Evolutionary conservation across 2,797 vertebrate genomes (phyloP).

Genomic region (Adrianichthys oophorus): DNA sequence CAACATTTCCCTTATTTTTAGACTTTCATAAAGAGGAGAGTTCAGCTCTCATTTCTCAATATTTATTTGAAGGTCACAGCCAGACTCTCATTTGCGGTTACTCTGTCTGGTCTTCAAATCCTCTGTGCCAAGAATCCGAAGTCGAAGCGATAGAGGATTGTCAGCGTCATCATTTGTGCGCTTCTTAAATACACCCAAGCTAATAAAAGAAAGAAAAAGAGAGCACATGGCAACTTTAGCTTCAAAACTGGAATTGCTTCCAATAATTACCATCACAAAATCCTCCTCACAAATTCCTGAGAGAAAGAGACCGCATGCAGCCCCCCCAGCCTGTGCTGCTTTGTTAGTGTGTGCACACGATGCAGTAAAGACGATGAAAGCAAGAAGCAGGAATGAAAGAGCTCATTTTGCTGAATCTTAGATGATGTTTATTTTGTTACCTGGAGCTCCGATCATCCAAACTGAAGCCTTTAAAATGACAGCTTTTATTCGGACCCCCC

Average conservation of each 20-base stretch:
- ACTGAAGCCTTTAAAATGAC: slow-evolving; percentile 2
- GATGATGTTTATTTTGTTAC: slow-evolving; percentile 9
- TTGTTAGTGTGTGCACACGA: slow-evolving; percentile 48
- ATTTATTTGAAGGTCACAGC: slow-evolving; percentile 34
- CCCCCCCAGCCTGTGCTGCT: slow-evolving; percentile 41
- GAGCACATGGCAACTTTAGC: slow-evolving; percentile 36
- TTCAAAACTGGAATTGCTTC: slow-evolving; percentile 43
- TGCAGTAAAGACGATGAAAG: slow-evolving; percentile 49
- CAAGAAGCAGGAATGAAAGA: slow-evolving; percentile 26
- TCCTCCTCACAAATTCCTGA: slow-evolving; percentile 45
- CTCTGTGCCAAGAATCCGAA: slow-evolving; percentile 28
- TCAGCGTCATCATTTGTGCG: slow-evolving; percentile 36
- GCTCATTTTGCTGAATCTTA: slow-evolving; percentile 28
- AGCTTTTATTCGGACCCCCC: too few relatives aligned
- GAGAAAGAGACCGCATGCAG: slow-evolving; percentile 43
- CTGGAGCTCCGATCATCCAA: slow-evolving; percentile 29
- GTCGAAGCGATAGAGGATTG: slow-evolving; percentile 51
- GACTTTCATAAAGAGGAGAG: slow-evolving; percentile 15
- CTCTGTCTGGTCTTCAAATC: slow-evolving; percentile 14
- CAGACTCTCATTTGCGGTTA: slow-evolving; percentile 15
- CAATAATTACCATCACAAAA: slow-evolving; percentile 61
- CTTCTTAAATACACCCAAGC: slow-evolving; percentile 50
- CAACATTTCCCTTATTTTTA: slow-evolving; percentile 30
- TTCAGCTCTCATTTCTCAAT: slow-evolving; percentile 7
- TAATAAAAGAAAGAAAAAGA: slow-evolving; percentile 36